Evolutionary conservation across 2,113 vertebrate genomes (phyloP).

Genomic region (Crocuta crocuta): DNA sequence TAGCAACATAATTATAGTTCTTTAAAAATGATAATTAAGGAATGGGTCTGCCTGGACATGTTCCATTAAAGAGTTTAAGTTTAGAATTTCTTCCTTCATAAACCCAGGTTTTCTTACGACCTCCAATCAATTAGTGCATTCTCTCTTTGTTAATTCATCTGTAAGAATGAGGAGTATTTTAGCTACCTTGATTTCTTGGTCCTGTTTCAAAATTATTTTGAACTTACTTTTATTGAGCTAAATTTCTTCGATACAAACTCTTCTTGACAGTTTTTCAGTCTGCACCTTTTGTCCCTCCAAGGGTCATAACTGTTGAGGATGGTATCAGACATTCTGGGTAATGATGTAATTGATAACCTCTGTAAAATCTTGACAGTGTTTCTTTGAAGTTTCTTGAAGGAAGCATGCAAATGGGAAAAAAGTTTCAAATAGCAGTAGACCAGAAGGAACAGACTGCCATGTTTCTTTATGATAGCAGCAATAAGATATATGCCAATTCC

Average conservation of each 20-base stretch:
- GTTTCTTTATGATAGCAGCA: not conserved
- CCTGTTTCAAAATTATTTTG: not conserved
- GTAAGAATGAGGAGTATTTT: not conserved
- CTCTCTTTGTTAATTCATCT: not conserved
- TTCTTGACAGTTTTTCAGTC: not conserved
- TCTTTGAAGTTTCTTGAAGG: conserved; percentile 33
- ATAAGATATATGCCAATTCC: not conserved
- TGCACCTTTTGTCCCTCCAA: not conserved
- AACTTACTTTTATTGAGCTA: not conserved
- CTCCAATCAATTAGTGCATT: not conserved
- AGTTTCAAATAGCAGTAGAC: conserved; percentile 24
- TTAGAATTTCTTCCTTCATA: not conserved
- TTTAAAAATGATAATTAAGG: conserved; percentile 52
- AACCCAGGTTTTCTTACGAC: not conserved
- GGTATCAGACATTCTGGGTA: not conserved
- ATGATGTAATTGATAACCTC: not conserved
- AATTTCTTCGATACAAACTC: not conserved
- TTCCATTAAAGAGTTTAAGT: conserved; percentile 44
- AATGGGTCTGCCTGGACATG: not conserved
- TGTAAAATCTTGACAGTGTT: not conserved
- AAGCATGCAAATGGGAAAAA: not conserved
- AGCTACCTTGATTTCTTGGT: not conserved
- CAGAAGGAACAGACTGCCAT: not conserved
- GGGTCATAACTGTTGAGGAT: not conserved
- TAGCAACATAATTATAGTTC: conserved; percentile 30